Percentiles rank a stretch among this genome's conserved stretches.
These are phyloP conservation scores for Octomys mimax DNA, from an alignment of 2,797 vertebrate species.

Conservation along the genomic window DNA sequence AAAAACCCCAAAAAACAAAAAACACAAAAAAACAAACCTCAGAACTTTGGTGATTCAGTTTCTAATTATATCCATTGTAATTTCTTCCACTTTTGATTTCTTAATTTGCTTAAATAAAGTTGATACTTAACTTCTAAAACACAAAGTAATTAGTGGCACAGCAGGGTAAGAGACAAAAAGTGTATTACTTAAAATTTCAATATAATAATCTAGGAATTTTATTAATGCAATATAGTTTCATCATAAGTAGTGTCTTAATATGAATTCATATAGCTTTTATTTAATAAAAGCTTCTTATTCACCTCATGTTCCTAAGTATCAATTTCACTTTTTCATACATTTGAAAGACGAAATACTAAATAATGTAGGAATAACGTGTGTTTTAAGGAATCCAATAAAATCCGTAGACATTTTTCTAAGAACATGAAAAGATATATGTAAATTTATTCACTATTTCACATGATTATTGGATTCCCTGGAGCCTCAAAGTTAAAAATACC, in stretches of 20 bases:
- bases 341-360: conserved; percentile 43
- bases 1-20: too few relatives aligned
- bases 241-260: conserved; percentile 44
- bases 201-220: conserved; percentile 55
- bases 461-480: not conserved
- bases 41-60: conserved; percentile 18
- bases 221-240: conserved; percentile 34
- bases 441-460: conserved; percentile 55
- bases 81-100: conserved; percentile 36
- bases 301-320: not conserved
- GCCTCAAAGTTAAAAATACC: conserved; percentile 17
- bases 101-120: conserved; percentile 33
- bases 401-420: not conserved
- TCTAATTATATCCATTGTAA: conserved; percentile 30
- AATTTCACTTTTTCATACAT: conserved; percentile 58
- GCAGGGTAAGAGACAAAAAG: conserved; percentile 49
- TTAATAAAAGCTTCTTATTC: conserved; percentile 63
- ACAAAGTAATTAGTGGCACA: conserved; percentile 55
- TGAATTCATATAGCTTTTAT: conserved; percentile 56
- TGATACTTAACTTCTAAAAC: conserved; percentile 61
- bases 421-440: conserved; percentile 42
- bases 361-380: conserved; percentile 36
- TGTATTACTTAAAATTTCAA: conserved; percentile 66
- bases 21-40: not conserved
- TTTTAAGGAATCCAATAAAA: conserved; percentile 62